phyloP scores from a whole-genome alignment of 1,140 invertebrate species.

The Hyles vespertilio region DNA sequence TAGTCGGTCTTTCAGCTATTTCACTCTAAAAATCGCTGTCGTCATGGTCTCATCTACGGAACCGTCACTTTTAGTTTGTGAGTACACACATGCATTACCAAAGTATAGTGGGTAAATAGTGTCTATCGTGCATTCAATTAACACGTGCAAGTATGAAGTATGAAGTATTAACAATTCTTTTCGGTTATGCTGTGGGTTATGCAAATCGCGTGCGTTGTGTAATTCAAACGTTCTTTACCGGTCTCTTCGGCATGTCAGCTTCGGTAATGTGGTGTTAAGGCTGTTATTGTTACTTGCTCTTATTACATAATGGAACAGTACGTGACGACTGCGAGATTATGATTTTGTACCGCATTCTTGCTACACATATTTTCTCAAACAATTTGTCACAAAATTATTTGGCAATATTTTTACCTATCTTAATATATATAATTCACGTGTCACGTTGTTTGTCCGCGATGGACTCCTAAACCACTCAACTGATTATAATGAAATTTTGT shows the following conservation, averaged over 20 bases:
- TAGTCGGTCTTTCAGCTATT: too few relatives aligned
- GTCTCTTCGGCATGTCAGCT: not conserved
- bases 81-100: not conserved
- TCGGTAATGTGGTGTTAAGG: too few relatives aligned
- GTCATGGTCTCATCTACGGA: too few relatives aligned
- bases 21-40: too few relatives aligned
- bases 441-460: too few relatives aligned
- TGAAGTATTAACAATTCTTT: too few relatives aligned
- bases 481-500: too few relatives aligned
- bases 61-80: too few relatives aligned
- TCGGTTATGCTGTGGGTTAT: not conserved
- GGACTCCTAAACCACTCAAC: too few relatives aligned
- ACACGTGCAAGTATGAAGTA: not conserved
- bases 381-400: not conserved
- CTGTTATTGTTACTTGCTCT: not conserved
- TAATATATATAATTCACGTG: too few relatives aligned
- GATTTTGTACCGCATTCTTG: not conserved
- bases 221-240: constrained; percentile 1
- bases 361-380: not conserved
- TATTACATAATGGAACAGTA: too few relatives aligned
- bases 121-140: not conserved
- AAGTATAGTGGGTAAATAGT: constrained; percentile 4
- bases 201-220: constrained; percentile 1
- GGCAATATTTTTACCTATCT: too few relatives aligned
- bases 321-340: not conserved